Base-by-base conservation (phyloP, 1,140 invertebrate genomes). In the Caenorhabditis latens region DNA sequence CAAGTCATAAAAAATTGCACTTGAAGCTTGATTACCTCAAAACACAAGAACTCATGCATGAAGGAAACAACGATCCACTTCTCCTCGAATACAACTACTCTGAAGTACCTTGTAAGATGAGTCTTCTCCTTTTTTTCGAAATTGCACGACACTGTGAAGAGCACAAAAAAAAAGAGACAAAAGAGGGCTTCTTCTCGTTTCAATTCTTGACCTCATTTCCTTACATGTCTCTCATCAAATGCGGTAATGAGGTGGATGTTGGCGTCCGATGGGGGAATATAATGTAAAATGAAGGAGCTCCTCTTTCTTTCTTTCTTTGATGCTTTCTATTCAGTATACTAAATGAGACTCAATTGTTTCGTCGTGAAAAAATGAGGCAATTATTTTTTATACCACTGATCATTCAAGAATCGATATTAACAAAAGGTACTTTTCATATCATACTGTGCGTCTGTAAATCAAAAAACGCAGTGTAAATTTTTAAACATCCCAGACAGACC, bases 161-260 rank as follows among this genome's bases (percentile, higher is more conserved):
- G 32, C 63, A 67, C 46, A 79, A 13, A 71, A 21, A 71, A 7
- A 43, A 21, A 48, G n/a, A 79, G 21, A 71, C 8, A 42, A 71
- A 11, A 40, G 24, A 19, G 13, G 40, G 11, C 14, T 24, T 19
- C 46, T 32, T 50, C 46, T 79, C 14, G 16, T 50, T 24, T 79
- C 71, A 79, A 48, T 79, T 50, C 71, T 79, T 79, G 71, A 79
- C 71, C 71, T 79, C 71, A 79, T 79, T 79, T 79, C 71, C 71
- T 48, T 50, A 50, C 71, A 46, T n/a, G 42, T 24, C 9, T 24
- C 71, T 79, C 71, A 48, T 79, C 71, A 79, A 42, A 50, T 19
- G 71, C 21, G 32, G 71, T 79, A 79, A 79, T 79, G 71, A 79
- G 46, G 46, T 79, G 43, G 11, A 16, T 42, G 43, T 71, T 46